A percentile compares a stretch with the other conserved stretches of the same genome.
Evolutionary conservation across 2,113 vertebrate genomes (phyloP).

Genomic region (Myotis yumanensis): DNA sequence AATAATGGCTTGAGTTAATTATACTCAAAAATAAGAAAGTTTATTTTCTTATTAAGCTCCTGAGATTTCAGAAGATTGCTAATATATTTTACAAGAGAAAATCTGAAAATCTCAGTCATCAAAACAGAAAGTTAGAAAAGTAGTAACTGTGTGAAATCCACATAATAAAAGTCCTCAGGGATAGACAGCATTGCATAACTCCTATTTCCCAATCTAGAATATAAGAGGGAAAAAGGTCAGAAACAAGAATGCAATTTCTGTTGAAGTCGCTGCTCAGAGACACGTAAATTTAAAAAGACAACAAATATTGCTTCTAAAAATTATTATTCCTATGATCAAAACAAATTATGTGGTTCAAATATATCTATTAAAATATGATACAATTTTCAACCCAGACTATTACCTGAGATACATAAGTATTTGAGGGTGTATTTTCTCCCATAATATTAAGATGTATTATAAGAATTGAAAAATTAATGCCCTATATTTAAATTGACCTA

Average conservation of each 20-base stretch:
- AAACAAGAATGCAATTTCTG: constrained; percentile 39
- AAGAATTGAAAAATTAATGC: neutral
- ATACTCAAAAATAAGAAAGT: neutral
- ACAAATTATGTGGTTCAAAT: neutral
- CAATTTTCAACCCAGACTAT: neutral
- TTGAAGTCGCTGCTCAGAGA: neutral
- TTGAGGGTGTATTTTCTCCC: neutral
- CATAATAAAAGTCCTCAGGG: neutral
- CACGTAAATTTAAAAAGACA: neutral
- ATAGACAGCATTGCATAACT: neutral
- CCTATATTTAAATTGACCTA: neutral
- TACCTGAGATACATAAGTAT: neutral
- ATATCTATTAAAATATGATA: neutral
- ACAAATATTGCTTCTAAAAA: neutral
- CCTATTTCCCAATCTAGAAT: neutral
- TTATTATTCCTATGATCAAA: constrained; percentile 12
- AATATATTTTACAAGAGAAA: neutral
- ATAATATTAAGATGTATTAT: neutral
- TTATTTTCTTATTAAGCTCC: neutral
- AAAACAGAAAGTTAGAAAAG: neutral
- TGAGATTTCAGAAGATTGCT: neutral
- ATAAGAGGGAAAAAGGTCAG: neutral
- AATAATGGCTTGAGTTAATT: neutral
- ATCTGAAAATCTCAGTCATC: neutral
- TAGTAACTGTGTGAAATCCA: neutral